phyloP scores from a whole-genome alignment of 2,888 invertebrate genomes.

The Salpingus planirostris region DNA sequence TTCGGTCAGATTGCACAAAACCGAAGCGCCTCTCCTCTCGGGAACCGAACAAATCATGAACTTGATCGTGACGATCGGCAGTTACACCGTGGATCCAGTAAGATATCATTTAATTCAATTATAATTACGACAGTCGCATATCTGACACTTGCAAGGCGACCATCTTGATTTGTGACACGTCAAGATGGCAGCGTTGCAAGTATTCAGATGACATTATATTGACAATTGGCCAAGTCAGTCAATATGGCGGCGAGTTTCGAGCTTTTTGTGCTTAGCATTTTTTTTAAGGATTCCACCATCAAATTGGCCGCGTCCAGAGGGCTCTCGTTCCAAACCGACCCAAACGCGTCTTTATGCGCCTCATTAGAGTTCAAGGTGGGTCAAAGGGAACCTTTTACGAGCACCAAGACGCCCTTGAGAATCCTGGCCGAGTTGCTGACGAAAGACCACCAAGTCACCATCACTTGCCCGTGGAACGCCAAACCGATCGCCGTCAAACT shows the following conservation, averaged over 20 bases:
- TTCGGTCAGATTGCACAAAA: slow-evolving; percentile 45
- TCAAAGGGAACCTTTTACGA: slow-evolving; percentile 30
- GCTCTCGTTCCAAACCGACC: slow-evolving; percentile 47
- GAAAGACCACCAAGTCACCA: slow-evolving; percentile 53
- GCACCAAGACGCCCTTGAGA: slow-evolving; percentile 41
- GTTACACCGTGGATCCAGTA: slow-evolving; percentile 62
- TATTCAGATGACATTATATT: no score
- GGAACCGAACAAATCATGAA: slow-evolving; percentile 73
- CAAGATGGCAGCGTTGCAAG: no score
- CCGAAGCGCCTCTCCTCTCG: slow-evolving; percentile 63
- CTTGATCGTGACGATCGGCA: slow-evolving; percentile 68
- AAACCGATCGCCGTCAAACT: slow-evolving; percentile 65
- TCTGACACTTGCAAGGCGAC: no score
- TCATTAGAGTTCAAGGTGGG: slow-evolving; percentile 41
- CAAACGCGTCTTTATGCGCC: slow-evolving; percentile 34
- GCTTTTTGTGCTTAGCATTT: no score
- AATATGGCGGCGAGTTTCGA: neutral
- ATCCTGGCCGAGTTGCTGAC: slow-evolving; percentile 68
- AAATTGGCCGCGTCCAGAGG: slow-evolving; percentile 61
- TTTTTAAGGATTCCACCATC: slow-evolving; percentile 48
- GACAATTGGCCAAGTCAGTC: no score
- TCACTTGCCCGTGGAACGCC: slow-evolving; percentile 72
- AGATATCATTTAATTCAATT: slow-evolving; percentile 15
- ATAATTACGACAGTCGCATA: no score
- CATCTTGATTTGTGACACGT: no score